These are phyloP conservation scores for Harpagoxenus sublaevis DNA, from an alignment of 2,888 invertebrate species.

Conservation along the genomic window DNA sequence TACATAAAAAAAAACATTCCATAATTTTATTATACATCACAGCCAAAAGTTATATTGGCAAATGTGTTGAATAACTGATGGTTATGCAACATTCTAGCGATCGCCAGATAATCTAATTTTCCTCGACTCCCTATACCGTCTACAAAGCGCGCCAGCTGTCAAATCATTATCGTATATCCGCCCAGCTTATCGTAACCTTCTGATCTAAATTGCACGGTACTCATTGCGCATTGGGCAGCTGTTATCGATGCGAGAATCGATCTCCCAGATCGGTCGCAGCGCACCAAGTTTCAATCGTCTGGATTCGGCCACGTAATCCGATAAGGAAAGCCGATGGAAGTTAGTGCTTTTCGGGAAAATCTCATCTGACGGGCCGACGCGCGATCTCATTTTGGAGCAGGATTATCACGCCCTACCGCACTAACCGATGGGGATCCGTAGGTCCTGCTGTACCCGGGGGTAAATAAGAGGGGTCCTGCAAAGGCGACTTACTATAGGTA, in stretches of 20 bases:
- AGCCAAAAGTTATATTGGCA: constrained; percentile 9
- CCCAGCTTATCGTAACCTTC: constrained; percentile 45
- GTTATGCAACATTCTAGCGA: constrained; percentile 14
- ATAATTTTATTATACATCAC: constrained; percentile 7
- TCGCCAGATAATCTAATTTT: constrained; percentile 41
- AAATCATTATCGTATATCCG: constrained; percentile 56
- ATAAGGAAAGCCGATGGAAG: constrained; percentile 80
- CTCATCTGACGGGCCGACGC: constrained; percentile 76
- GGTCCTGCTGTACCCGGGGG: constrained; percentile 63
- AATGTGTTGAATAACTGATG: constrained; percentile 11
- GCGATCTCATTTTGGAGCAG: constrained; percentile 81
- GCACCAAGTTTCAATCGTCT: constrained; percentile 80
- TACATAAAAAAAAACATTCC: not conserved
- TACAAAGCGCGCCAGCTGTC: constrained; percentile 54
- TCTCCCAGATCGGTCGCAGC: constrained; percentile 49
- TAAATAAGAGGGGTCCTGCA: constrained; percentile 47
- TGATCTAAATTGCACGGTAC: constrained; percentile 57
- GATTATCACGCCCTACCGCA: constrained; percentile 84
- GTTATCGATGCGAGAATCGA: constrained; percentile 50
- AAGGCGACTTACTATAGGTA: constrained; percentile 31
- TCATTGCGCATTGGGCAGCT: constrained; percentile 44
- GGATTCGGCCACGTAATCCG: constrained; percentile 80
- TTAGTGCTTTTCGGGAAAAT: constrained; percentile 79
- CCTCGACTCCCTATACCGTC: not conserved
- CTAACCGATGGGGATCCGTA: constrained; percentile 78